Conservation (phyloP, 2,797 vertebrate genomes). For the Kryptopterus vitreolus region DNA sequence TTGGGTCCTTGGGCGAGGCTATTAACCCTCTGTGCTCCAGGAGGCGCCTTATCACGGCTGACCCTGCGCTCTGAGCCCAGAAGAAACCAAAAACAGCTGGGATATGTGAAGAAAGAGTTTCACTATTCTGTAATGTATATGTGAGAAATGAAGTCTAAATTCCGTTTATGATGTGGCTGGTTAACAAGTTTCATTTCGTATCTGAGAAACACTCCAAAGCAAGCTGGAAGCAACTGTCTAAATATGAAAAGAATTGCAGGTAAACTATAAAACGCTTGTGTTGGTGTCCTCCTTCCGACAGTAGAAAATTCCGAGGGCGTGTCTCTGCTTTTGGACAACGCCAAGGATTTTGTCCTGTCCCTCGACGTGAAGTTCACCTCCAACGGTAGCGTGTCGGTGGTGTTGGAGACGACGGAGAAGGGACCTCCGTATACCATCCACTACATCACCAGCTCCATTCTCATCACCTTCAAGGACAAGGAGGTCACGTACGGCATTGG, state of each 20-base stretch:
- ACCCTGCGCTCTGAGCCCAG: too few relatives aligned
- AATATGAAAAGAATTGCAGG: background rate
- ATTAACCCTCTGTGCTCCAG: too few relatives aligned
- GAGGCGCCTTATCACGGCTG: too few relatives aligned
- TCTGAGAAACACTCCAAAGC: too few relatives aligned
- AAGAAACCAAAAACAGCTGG: too few relatives aligned
- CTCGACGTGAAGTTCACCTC: constrained; percentile 79
- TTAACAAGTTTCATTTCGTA: too few relatives aligned
- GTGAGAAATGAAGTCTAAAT: too few relatives aligned
- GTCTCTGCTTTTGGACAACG: constrained; percentile 77
- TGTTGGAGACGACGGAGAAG: constrained; percentile 82
- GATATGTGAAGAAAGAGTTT: too few relatives aligned
- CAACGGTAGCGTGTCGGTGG: constrained; percentile 83
- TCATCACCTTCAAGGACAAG: constrained; percentile 77
- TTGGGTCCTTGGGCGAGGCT: too few relatives aligned
- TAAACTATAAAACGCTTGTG: background rate
- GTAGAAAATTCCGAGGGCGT: constrained; percentile 79
- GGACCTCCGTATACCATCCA: constrained; percentile 79
- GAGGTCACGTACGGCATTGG: constrained; percentile 82
- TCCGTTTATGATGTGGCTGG: too few relatives aligned
- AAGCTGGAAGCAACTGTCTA: background rate
- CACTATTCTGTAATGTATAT: too few relatives aligned
- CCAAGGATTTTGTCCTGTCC: constrained; percentile 81
- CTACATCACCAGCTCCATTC: constrained; percentile 76
- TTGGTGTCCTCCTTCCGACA: background rate